A percentile compares a stretch with the other conserved stretches of the same genome.
Conservation (phyloP, 2,797 vertebrate species). For the Urophycis tenuis region DNA sequence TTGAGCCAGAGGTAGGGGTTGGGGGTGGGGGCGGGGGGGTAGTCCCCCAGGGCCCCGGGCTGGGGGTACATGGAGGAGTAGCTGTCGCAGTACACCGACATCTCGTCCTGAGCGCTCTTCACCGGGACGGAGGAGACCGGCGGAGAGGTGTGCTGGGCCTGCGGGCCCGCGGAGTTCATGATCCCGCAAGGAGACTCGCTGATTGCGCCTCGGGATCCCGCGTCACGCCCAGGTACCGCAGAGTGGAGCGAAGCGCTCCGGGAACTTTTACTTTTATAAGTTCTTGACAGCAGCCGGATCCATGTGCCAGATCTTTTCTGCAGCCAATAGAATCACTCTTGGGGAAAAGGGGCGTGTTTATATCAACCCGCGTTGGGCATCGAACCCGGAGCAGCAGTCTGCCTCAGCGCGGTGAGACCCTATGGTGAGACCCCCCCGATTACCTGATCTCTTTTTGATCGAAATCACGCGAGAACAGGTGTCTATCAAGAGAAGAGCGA, state of each 20-base stretch:
- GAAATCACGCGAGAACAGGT: too few species aligned
- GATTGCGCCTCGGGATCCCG: background rate
- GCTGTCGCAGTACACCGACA: constrained; percentile 91
- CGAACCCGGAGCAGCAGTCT: background rate
- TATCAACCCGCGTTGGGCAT: background rate
- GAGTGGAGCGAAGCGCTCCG: background rate
- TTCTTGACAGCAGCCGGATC: background rate
- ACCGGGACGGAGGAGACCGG: constrained; percentile 68
- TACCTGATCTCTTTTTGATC: too few species aligned
- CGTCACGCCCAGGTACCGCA: background rate
- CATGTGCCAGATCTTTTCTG: background rate
- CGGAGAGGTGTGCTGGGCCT: constrained; percentile 64
- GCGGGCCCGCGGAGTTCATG: constrained; percentile 78
- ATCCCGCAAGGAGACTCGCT: constrained; percentile 46
- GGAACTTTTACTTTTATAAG: background rate
- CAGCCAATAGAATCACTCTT: background rate
- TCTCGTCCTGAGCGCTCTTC: constrained; percentile 80
- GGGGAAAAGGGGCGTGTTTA: background rate
- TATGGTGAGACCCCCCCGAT: too few species aligned
- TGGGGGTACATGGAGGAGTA: constrained; percentile 75
- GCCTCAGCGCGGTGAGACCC: too few species aligned
- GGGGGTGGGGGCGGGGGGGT: constrained; percentile 75
- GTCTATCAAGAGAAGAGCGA: too few species aligned
- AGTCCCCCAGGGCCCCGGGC: constrained; percentile 75
- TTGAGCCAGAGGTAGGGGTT: constrained; percentile 89